Percentiles rank a stretch among this genome's conserved stretches.
These are phyloP conservation scores for Chromoteleia sp. DNA, from an alignment of 2,888 invertebrate genomes.

Conservation along the genomic window DNA sequence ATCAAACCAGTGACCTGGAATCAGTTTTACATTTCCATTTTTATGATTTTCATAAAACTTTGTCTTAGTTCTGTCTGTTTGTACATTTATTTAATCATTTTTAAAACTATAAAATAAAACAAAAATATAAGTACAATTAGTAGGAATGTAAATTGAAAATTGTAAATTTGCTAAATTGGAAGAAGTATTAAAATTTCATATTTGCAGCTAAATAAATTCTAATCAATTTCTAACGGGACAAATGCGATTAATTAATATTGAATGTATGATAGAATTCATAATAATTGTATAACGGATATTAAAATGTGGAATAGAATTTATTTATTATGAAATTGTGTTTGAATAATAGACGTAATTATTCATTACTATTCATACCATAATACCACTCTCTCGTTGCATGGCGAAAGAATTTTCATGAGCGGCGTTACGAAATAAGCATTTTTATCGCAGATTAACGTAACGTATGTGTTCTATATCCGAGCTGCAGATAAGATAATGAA, in stretches of 20 bases:
- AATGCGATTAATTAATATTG: neutral
- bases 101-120: no score
- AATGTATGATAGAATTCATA: neutral
- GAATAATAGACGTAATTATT: constrained; percentile 25
- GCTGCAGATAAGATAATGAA: constrained; percentile 6
- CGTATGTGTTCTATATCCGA: constrained; percentile 10
- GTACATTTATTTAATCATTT: neutral
- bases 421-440: constrained; percentile 18
- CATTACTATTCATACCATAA: constrained; percentile 20
- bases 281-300: neutral
- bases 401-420: constrained; percentile 11
- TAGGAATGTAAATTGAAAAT: no score
- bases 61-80: no score
- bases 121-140: no score
- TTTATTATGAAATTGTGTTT: constrained; percentile 9
- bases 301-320: neutral
- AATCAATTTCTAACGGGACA: neutral
- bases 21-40: neutral
- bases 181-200: neutral
- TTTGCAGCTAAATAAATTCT: neutral
- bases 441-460: constrained; percentile 26
- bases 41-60: neutral
- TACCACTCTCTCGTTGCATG: neutral
- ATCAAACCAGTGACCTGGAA: neutral
- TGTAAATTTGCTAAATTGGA: no score